Conservation (phyloP, 2,888 invertebrate genomes). For the Dysmachus trigonus region DNA sequence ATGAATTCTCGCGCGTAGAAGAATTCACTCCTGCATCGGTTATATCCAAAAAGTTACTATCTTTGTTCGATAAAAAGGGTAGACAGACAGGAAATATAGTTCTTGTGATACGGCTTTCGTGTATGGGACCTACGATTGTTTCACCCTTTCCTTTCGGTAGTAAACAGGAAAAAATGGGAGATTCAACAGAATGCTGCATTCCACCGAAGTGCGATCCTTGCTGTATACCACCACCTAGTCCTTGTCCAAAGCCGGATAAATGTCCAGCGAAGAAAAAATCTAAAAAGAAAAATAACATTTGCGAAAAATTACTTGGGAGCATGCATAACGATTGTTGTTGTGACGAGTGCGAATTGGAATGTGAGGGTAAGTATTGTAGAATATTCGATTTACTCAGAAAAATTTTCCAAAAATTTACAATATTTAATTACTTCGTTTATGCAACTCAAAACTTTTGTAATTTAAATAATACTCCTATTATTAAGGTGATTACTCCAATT, state of each 20-base stretch:
- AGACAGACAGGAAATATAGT: slow-evolving; percentile 61
- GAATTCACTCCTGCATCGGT: slow-evolving; percentile 58
- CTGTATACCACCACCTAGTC: not conserved
- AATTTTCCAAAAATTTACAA: not conserved
- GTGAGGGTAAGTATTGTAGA: slow-evolving; percentile 2
- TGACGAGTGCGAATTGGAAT: not conserved
- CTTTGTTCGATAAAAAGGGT: slow-evolving; percentile 58
- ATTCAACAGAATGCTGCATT: not conserved
- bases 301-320: not conserved
- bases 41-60: slow-evolving; percentile 58
- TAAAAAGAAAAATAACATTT: not conserved
- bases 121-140: slow-evolving; percentile 60
- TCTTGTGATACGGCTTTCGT: slow-evolving; percentile 59
- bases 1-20: not conserved
- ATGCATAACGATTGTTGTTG: not conserved
- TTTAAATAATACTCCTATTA: not conserved
- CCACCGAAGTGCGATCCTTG: not conserved
- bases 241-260: not conserved
- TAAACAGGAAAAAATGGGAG: not conserved
- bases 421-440: not conserved
- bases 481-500: too few species aligned
- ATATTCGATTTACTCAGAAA: not conserved
- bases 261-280: not conserved
- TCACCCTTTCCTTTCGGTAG: slow-evolving; percentile 57
- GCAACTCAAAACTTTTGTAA: not conserved